These are phyloP conservation scores for Athene cunicularia DNA, from an alignment of 2,113 vertebrate species.

Conservation along the genomic window DNA sequence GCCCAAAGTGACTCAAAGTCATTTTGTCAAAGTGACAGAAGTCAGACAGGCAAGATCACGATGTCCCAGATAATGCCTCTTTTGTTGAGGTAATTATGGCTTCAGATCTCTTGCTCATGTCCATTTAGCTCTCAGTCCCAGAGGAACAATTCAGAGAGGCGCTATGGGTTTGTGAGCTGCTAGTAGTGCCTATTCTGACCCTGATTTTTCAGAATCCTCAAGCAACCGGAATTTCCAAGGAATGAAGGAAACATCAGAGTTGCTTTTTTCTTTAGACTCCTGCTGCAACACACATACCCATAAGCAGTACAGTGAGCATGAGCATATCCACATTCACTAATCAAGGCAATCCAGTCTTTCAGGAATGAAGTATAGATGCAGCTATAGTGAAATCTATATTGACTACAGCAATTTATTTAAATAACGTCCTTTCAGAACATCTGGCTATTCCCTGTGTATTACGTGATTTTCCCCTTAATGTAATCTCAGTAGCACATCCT, in stretches of 20 bases:
- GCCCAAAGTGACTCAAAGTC: conserved; percentile 33
- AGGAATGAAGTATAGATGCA: not conserved
- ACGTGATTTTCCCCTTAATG: not conserved
- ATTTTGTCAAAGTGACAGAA: conserved; percentile 53
- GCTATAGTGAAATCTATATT: not conserved
- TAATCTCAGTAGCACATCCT: not conserved
- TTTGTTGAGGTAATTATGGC: conserved; percentile 42
- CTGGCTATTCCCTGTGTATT: not conserved
- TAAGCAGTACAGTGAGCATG: not conserved
- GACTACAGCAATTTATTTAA: not conserved
- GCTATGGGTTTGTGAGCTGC: not conserved
- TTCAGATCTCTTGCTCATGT: conserved; percentile 17
- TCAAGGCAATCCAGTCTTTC: not conserved
- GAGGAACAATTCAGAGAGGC: conserved; percentile 13
- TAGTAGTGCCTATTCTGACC: not conserved
- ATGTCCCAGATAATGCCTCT: conserved; percentile 48
- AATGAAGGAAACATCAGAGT: not conserved
- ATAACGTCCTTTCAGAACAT: not conserved
- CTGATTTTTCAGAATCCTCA: conserved; percentile 3
- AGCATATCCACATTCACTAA: not conserved
- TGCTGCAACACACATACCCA: not conserved
- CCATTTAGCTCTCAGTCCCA: conserved; percentile 23
- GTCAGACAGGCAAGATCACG: conserved; percentile 41
- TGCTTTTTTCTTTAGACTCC: not conserved
- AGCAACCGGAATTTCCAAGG: not conserved